These are phyloP conservation scores for Siniperca undulata DNA, from an alignment of 2,797 vertebrate genomes.

Conservation along the genomic window DNA sequence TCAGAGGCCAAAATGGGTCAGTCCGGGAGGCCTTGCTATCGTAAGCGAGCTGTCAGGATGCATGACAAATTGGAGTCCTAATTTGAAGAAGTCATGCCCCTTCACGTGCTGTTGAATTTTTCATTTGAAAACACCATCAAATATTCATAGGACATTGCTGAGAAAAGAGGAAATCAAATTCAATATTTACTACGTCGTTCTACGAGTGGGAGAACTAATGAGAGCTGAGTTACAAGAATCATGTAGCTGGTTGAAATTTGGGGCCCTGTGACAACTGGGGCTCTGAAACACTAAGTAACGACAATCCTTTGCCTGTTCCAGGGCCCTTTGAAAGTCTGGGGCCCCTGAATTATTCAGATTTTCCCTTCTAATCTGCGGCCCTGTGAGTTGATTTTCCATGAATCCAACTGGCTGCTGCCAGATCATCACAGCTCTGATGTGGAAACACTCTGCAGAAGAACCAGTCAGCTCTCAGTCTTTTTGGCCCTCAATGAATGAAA, in stretches of 20 bases:
- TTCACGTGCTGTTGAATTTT: constrained; percentile 74
- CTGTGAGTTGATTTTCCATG: constrained; percentile 29
- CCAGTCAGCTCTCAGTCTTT: constrained; percentile 22
- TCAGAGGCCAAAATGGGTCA: constrained; percentile 55
- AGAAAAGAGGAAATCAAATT: constrained; percentile 79
- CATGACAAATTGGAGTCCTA: constrained; percentile 16
- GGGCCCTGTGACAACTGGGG: background rate
- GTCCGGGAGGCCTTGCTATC: background rate
- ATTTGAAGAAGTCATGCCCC: constrained; percentile 32
- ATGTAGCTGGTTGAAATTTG: constrained; percentile 1
- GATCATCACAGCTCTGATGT: constrained; percentile 37
- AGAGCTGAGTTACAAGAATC: constrained; percentile 47
- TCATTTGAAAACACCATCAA: constrained; percentile 77
- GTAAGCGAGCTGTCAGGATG: constrained; percentile 37
- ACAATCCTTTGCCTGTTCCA: constrained; percentile 1
- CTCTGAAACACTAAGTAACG: background rate
- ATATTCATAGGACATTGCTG: constrained; percentile 76
- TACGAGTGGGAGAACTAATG: constrained; percentile 58
- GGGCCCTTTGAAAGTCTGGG: background rate
- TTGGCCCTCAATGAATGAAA: constrained; percentile 58
- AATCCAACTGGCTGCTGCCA: constrained; percentile 36
- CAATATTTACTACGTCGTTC: constrained; percentile 79
- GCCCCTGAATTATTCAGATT: constrained; percentile 12
- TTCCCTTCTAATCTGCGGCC: background rate
- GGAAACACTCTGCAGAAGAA: constrained; percentile 33